A percentile compares a stretch with the other conserved stretches of the same genome.
phyloP scores from a whole-genome alignment of 2,113 vertebrate species.

The Baryphthengus martii region DNA sequence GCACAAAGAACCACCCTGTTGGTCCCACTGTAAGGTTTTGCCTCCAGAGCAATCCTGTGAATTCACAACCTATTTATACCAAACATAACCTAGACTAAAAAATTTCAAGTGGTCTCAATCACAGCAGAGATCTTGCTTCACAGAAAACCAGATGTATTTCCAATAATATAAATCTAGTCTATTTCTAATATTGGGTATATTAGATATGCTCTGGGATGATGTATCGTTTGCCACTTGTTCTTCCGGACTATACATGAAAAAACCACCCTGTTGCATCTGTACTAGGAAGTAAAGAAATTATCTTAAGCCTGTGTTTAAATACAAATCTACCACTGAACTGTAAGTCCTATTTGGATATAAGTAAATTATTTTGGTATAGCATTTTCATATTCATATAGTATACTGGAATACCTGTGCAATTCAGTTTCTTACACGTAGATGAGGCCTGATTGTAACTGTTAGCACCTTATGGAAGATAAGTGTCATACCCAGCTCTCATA shows the following conservation, averaged over 20 bases:
- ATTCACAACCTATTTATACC: background rate
- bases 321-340: background rate
- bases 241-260: background rate
- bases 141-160: background rate
- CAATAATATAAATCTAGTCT: background rate
- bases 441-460: background rate
- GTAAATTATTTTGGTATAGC: background rate
- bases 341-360: background rate
- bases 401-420: background rate
- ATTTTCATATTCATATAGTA: background rate
- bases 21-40: accelerated
- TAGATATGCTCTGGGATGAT: background rate
- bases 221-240: background rate
- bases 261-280: background rate
- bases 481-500: background rate
- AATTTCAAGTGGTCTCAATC: background rate
- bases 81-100: background rate
- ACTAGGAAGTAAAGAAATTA: background rate
- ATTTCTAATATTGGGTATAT: background rate
- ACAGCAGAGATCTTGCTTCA: background rate
- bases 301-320: background rate
- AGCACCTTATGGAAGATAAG: background rate
- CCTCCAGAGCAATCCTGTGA: background rate
- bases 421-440: background rate
- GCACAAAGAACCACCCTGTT: background rate